phyloP scores from a whole-genome alignment of 2,113 vertebrate species.

The Indri indri region DNA sequence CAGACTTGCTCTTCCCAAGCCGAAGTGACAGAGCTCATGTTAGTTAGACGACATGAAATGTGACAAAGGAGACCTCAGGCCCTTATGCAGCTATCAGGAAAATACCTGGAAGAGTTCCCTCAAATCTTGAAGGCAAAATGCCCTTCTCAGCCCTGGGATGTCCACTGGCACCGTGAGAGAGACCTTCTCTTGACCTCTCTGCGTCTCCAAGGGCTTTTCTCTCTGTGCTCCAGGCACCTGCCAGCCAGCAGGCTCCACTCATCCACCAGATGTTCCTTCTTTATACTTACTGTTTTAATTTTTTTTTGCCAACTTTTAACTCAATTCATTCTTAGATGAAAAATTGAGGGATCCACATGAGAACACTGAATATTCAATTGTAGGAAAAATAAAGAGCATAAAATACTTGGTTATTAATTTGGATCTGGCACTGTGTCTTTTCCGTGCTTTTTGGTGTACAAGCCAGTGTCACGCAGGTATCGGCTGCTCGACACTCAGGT shows the following conservation, averaged over 20 bases:
- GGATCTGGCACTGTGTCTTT: background rate
- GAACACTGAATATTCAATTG: background rate
- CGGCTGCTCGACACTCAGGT: background rate
- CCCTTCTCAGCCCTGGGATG: background rate
- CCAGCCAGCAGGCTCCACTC: background rate
- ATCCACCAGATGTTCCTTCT: background rate
- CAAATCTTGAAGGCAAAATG: background rate
- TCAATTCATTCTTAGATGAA: constrained; percentile 57
- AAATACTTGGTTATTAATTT: background rate
- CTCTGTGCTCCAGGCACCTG: background rate
- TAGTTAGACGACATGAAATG: background rate
- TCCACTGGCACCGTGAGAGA: accelerated
- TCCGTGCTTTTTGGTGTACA: background rate
- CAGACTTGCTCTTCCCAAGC: background rate
- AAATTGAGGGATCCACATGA: constrained; percentile 38
- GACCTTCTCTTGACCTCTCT: background rate
- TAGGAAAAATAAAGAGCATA: background rate
- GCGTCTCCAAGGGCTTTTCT: background rate
- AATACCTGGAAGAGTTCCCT: background rate
- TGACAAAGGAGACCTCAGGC: background rate
- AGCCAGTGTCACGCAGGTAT: background rate
- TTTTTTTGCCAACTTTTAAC: constrained; percentile 5
- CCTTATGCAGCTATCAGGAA: background rate
- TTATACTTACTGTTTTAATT: background rate
- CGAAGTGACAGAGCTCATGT: background rate